Conservation (phyloP, 2,113 vertebrate species). For the Gila orcuttii region DNA sequence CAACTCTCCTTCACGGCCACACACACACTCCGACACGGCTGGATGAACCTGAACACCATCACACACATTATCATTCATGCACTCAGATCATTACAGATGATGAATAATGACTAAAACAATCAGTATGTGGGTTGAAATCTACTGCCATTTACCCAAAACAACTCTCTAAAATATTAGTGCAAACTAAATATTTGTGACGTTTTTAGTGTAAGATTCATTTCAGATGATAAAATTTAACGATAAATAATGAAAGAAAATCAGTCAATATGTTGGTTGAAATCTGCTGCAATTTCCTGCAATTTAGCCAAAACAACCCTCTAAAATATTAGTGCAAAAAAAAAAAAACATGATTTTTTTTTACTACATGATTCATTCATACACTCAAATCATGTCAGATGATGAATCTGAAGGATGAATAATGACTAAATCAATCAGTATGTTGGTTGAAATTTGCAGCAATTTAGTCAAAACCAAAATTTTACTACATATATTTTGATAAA, state of each 20-base stretch:
- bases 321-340: too few species aligned
- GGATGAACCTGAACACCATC: constrained; percentile 80
- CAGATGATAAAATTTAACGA: neutral
- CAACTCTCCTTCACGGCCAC: constrained; percentile 82
- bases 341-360: too few species aligned
- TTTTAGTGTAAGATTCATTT: too few species aligned
- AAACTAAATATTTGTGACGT: too few species aligned
- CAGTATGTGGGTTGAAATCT: too few species aligned
- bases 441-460: too few species aligned
- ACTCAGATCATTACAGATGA: neutral
- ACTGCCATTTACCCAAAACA: neutral
- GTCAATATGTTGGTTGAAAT: neutral
- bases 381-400: neutral
- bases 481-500: too few species aligned
- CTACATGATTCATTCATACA: neutral
- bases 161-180: too few species aligned
- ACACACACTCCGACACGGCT: constrained; percentile 86
- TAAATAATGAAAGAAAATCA: constrained; percentile 19
- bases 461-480: too few species aligned
- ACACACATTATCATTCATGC: neutral
- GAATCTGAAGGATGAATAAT: too few species aligned
- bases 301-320: too few species aligned
- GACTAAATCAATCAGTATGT: neutral
- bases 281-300: neutral
- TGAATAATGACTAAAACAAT: neutral